Conservation (phyloP, 1,140 invertebrate genomes). For the Micrasema minimum region DNA sequence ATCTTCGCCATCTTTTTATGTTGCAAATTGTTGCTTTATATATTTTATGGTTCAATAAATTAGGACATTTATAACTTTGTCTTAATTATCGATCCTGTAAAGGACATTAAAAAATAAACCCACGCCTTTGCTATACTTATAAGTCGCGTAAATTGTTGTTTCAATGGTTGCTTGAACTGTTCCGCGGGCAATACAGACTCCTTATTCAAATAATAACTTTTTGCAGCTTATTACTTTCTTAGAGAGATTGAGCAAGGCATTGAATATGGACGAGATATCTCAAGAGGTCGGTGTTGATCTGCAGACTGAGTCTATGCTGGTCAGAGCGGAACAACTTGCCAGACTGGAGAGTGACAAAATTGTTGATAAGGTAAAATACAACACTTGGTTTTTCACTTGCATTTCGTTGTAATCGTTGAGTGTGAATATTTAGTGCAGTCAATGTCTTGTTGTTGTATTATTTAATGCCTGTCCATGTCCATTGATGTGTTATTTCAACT, state of each 20-base stretch:
- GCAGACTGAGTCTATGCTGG: constrained; percentile 80
- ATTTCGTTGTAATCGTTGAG: no score
- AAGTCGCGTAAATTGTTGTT: constrained; percentile 52
- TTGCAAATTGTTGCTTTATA: background rate
- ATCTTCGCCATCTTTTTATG: no score
- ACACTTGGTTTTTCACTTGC: no score
- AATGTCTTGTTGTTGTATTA: no score
- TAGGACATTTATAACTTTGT: background rate
- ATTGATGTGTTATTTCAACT: constrained; percentile 46
- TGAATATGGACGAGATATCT: constrained; percentile 82
- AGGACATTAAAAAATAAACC: constrained; percentile 58
- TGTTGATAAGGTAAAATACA: constrained; percentile 75
- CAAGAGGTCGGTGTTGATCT: constrained; percentile 82
- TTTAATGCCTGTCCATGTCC: constrained; percentile 12
- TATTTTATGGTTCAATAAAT: constrained; percentile 18
- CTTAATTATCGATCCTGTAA: constrained; percentile 54
- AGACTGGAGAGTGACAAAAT: constrained; percentile 81
- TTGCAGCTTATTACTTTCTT: constrained; percentile 78
- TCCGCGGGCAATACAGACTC: no score
- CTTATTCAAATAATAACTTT: constrained; percentile 11
- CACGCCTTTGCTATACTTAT: constrained; percentile 60
- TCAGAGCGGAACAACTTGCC: constrained; percentile 80
- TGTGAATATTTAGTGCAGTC: no score
- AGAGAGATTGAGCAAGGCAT: constrained; percentile 75
- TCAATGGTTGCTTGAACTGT: constrained; percentile 7